Base-by-base conservation (phyloP, 2,113 vertebrate species). In the Tonatia bakeri region DNA sequence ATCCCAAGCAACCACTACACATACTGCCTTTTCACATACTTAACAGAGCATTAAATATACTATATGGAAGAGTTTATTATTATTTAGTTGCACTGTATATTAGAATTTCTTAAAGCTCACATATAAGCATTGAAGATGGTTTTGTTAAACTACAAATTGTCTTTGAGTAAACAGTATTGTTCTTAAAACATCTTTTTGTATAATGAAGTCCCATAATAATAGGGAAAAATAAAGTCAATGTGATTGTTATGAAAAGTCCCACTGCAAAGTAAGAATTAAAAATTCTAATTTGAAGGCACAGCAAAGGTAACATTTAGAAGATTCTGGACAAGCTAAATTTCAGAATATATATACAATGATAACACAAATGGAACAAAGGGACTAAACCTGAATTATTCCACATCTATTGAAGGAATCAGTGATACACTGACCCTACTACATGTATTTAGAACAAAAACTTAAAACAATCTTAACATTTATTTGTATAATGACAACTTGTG, bases 401-500 rank as follows among this genome's bases (percentile, higher is more conserved):
- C 83, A 83, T 70, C 75, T 67, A 59, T 1, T 65, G 13, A 92
- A 84, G 6, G 61, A 90, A 69, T 81, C 22, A 61, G 31, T 69
- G 94, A 77, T 14, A 76, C 19, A 76, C 31, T 77, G 81, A 82
- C 87, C 28, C 26, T 88, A 45, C 70, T 13, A 59, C 0, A 33
- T 9, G 1, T 67, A 77, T 73, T 28, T 56, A 89, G 38, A 36
- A 43, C 65, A 88, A 76, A 88, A 45, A 14, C 28, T 26, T 75
- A 26, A 80, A 52, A 91, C 43, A 79, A 95, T 73, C 38, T 93
- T 28, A 87, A n/a, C 43, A 86, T 69, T 43, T 94, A 87, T 69
- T 43, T 95, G n/a, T 43, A 65, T 19, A 83, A 79, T n/a, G 40
- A 50, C 73, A 83, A 92, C 28, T 24, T 67, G 38, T 13, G 33